phyloP scores from a whole-genome alignment of 2,797 vertebrate genomes.

The Podarcis siculus region DNA sequence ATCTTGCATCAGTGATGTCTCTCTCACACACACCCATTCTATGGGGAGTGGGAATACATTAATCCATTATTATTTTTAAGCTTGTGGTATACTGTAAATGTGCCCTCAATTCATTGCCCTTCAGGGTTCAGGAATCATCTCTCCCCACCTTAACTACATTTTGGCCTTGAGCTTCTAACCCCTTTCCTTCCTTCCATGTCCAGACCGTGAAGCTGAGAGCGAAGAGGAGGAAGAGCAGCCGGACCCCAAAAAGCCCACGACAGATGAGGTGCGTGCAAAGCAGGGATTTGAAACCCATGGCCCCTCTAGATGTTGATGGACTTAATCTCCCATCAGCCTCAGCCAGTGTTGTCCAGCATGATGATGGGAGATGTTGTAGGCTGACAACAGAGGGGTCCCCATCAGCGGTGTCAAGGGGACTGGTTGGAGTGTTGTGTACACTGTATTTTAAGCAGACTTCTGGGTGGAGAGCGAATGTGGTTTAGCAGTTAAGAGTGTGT shows the following conservation, averaged over 20 bases:
- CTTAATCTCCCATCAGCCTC: too few species aligned
- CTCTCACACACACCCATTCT: neutral
- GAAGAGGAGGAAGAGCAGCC: slow-evolving; percentile 86
- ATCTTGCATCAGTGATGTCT: neutral
- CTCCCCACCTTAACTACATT: too few species aligned
- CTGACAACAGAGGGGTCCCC: too few species aligned
- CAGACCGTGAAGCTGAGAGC: slow-evolving; percentile 85
- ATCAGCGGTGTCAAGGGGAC: too few species aligned
- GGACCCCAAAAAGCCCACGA: slow-evolving; percentile 85
- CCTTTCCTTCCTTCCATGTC: neutral
- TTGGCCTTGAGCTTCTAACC: neutral
- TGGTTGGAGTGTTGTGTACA: too few species aligned
- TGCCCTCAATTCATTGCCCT: neutral
- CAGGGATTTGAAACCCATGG: neutral
- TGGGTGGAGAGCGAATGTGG: too few species aligned
- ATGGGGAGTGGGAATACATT: neutral
- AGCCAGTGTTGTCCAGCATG: too few species aligned
- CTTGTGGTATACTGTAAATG: neutral
- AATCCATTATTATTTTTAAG: neutral
- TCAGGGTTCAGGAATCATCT: neutral
- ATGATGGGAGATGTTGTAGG: too few species aligned
- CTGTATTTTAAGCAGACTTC: neutral
- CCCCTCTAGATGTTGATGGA: too few species aligned
- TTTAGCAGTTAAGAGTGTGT: too few species aligned
- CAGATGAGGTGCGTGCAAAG: slow-evolving; percentile 82